These are phyloP conservation scores for Osmerus mordax DNA, from an alignment of 2,113 vertebrate genomes.

Conservation along the genomic window DNA sequence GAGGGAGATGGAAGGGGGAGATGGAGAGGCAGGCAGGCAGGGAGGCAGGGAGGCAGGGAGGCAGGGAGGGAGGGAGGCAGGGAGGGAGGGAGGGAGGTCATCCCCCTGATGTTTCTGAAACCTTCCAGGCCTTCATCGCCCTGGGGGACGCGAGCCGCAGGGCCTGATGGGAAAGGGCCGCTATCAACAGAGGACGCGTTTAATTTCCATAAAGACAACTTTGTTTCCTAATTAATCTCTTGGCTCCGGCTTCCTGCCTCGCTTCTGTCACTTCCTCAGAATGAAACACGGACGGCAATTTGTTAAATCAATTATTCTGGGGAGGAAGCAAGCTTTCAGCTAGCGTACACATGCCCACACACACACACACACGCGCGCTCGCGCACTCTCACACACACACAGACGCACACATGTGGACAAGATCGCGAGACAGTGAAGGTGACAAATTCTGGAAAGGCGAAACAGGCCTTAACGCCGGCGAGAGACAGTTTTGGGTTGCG, in stretches of 20 bases:
- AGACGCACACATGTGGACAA: conserved; percentile 14
- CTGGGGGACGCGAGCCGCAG: conserved; percentile 40
- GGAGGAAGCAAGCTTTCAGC: conserved; percentile 50
- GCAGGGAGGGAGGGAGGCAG: neutral
- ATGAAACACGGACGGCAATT: conserved; percentile 74
- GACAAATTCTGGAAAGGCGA: conserved; percentile 16
- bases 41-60: no score
- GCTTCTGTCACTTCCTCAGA: conserved; percentile 67
- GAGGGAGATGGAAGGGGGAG: no score
- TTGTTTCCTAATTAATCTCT: conserved; percentile 75
- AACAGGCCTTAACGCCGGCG: conserved; percentile 36
- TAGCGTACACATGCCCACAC: conserved; percentile 19
- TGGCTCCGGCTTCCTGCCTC: conserved; percentile 63
- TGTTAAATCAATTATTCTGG: conserved; percentile 75
- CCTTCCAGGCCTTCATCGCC: conserved; percentile 47
- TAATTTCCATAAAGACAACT: conserved; percentile 75
- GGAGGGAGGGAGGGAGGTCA: conserved; percentile 18
- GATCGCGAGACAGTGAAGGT: conserved; percentile 19
- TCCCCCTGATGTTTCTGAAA: conserved; percentile 52
- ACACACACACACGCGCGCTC: neutral
- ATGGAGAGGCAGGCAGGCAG: no score
- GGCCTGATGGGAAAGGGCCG: conserved; percentile 54
- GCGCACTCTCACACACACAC: neutral
- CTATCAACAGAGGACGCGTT: conserved; percentile 65
- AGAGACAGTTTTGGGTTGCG: conserved; percentile 19